Evolutionary conservation across 2,113 vertebrate genomes (phyloP), one percentile per base, ranked within the genome.

Genomic region (Lepidothrix coronata): DNA sequence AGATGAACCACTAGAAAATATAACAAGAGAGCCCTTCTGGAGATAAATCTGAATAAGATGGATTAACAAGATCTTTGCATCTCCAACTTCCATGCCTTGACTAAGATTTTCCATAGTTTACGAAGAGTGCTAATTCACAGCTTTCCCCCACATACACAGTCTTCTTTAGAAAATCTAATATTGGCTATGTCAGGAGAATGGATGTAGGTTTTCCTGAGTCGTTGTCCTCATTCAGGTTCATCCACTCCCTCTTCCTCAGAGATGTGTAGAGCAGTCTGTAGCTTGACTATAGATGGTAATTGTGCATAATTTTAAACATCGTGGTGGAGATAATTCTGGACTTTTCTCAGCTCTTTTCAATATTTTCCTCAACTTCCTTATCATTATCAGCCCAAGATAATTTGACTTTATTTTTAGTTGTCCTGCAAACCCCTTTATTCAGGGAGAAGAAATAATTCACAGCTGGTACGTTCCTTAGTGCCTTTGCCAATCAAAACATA

Each of bases 401-500:
- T 76, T 48, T 85, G 55, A 30, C 11, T 94, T 90, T 76, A 59
- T 80, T 80, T 96, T 76, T 73, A 87, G 90, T 78, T 83, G 83
- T 88, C 70, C 62, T 68, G 39, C 54, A 92, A 92, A 54, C 9
- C 11, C 61, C 37, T 72, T 97, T 95, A 79, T 66, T 80, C 11
- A 6, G 23, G 49, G 54, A 85, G 39, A 93, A 94, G 63, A 90
- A 94, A 89, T 88, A 62, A 93, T 58, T 89, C 65, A 72, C 48
- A 79, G 85, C 51, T 87, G 82, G 37, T 92, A 61, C 70, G 15
- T 58, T 93, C 62, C 23, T 93, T 58, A 66, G 41, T 33, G 41
- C 54, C 33, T 86, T 79, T 75, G 68, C 80, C 89, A 88, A 49
- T 71, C 44, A 93, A 97, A 97, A 96, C 28, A 89, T 5, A 48